Conservation (phyloP, 30 jellyfish, hydroid and myxozoan species). For the Calvadosia cruxmelitensis region DNA sequence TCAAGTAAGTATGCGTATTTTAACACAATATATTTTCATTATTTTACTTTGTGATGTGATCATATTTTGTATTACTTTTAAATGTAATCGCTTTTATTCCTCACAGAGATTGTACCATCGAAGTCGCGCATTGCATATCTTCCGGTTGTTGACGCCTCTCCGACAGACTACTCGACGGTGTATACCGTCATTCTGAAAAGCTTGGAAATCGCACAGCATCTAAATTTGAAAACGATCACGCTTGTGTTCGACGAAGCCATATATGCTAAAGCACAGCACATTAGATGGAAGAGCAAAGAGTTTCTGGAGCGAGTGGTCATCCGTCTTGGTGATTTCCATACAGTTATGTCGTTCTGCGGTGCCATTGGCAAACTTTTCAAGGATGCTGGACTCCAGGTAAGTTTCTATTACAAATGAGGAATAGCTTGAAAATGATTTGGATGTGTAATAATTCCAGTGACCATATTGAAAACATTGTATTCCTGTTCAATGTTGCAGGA, state of each 20-base stretch:
- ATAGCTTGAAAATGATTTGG: too few species aligned
- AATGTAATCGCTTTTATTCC: too few species aligned
- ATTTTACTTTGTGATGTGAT: too few species aligned
- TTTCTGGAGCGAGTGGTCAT: conserved; percentile 23
- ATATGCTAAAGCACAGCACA: conserved; percentile 32
- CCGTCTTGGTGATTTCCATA: conserved; percentile 34
- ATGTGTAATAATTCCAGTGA: too few species aligned
- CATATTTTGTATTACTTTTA: too few species aligned
- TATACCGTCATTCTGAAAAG: not conserved
- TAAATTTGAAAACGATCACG: conserved; percentile 11
- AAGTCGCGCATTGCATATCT: not conserved
- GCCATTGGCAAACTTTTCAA: too few species aligned
- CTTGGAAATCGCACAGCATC: conserved; percentile 8
- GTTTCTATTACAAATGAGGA: not conserved
- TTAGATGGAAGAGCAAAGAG: conserved; percentile 27
- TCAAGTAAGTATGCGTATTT: not conserved
- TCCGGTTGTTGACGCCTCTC: conserved; percentile 19
- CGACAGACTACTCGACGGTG: conserved; percentile 11
- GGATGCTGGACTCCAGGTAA: conserved; percentile 42
- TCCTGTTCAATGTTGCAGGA: conserved; percentile 9
- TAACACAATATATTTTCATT: too few species aligned
- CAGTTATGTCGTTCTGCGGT: conserved; percentile 35
- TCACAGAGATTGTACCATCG: not conserved
- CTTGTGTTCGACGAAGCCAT: conserved; percentile 38
- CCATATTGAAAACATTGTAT: too few species aligned